Conservation (phyloP, 2,113 vertebrate genomes). For the Lynx canadensis region DNA sequence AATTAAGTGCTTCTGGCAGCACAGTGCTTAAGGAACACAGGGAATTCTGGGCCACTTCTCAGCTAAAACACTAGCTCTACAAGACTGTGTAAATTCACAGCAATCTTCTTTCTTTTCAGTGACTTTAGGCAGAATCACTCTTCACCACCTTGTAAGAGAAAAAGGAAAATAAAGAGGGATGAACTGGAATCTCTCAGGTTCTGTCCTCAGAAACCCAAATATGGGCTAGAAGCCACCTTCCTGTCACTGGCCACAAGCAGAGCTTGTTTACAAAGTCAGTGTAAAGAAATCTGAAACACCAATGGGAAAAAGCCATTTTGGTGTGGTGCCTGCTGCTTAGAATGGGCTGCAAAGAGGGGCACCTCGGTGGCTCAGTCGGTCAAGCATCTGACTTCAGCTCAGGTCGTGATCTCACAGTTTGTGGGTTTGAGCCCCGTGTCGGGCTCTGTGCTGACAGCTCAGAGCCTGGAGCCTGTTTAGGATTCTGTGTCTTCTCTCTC, state of each 20-base stretch:
- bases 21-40: constrained; percentile 54
- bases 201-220: not conserved
- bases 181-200: not conserved
- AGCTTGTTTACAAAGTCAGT: constrained; percentile 56
- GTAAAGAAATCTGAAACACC: constrained; percentile 61
- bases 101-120: not conserved
- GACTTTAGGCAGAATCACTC: constrained; percentile 34
- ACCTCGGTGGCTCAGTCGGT: too few relatives aligned
- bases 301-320: constrained; percentile 1
- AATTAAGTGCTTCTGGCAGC: constrained; percentile 56
- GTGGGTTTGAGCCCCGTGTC: too few relatives aligned
- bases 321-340: not conserved
- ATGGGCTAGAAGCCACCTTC: not conserved
- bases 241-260: not conserved
- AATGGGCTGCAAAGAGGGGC: not conserved
- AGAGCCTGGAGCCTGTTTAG: too few relatives aligned
- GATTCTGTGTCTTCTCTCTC: too few relatives aligned
- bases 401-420: too few relatives aligned
- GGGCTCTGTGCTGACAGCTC: too few relatives aligned
- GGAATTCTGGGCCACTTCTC: constrained; percentile 7
- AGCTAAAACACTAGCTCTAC: not conserved
- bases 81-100: not conserved
- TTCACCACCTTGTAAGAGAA: not conserved
- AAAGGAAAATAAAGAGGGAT: constrained; percentile 21
- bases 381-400: too few relatives aligned